These are phyloP conservation scores for Drosophila sulfurigaster DNA, from an alignment of 1,140 invertebrate species.

Conservation along the genomic window DNA sequence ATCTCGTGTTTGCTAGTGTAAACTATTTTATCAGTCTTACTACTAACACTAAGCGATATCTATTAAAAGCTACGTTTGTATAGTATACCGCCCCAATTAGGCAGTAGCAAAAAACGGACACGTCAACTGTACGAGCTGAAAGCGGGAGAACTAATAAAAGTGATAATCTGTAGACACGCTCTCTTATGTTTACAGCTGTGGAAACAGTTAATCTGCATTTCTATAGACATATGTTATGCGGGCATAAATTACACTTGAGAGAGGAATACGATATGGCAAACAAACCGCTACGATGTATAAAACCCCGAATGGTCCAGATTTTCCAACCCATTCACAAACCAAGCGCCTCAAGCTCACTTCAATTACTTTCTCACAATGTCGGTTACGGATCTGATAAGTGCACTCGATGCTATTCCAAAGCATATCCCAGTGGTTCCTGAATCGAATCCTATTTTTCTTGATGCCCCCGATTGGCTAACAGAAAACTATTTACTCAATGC, in stretches of 20 bases:
- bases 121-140: background rate
- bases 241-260: constrained; percentile 59
- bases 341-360: constrained; percentile 22
- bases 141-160: constrained; percentile 20
- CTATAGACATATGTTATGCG: constrained; percentile 15
- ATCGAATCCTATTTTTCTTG: constrained; percentile 18
- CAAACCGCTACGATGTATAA: constrained; percentile 40
- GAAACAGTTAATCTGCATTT: constrained; percentile 29
- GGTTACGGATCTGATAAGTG: constrained; percentile 67
- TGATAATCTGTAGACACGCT: constrained; percentile 20
- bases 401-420: constrained; percentile 62
- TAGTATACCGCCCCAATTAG: constrained; percentile 25
- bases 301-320: constrained; percentile 20
- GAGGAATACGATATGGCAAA: constrained; percentile 24
- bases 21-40: background rate
- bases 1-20: constrained; percentile 4
- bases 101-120: constrained; percentile 28
- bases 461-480: constrained; percentile 73
- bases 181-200: constrained; percentile 19
- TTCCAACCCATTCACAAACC: constrained; percentile 18
- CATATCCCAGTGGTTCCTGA: background rate
- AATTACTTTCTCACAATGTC: constrained; percentile 54
- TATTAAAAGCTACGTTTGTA: background rate
- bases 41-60: background rate
- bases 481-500: constrained; percentile 61